Base-by-base conservation (phyloP, 2,113 vertebrate genomes). In the Echinops telfairi region DNA sequence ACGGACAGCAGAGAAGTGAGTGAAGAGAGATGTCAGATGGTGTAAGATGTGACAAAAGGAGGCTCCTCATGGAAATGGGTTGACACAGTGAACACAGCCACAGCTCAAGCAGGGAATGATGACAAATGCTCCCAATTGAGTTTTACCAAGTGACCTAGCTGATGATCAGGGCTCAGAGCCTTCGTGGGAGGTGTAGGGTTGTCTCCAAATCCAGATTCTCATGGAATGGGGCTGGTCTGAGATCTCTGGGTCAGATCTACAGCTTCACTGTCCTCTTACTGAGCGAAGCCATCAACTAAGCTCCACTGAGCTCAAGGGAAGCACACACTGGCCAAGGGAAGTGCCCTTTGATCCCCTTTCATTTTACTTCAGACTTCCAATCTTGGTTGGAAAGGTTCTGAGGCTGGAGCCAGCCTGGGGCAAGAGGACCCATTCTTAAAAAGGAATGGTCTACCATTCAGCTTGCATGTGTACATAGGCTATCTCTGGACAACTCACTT, bases 341-440 rank as follows among this genome's bases (percentile, higher is more conserved):
- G 62, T 91, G 43, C 75, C 79, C 94, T 93, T 86, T 53, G 58
- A 66, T 73, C 90, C 83, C 89, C 71, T 86, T 68, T 94, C n/a
- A n/a, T n/a, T 7, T 86, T 77, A 78, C 62, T 81, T 36, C 11
- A 60, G 83, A 88, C 90, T 80, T 23, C 83, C 76, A 10, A 38
- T 86, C 31, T 5, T 19, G 25, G 71, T n/a, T 20, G 90, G 79
- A 91, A 86, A 64, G 31, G 38, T 66, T 88, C 75, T 75, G 14
- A 75, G 73, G n/a, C 92, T n/a, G 92, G 68, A 90, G 68, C 20
- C 25, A 87, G 66, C 33, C 23, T 38, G 71, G n/a, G 57, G 29
- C 43, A 66, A 77, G 43, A 31, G 6, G 29, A 77, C 58, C 84
- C 83, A 29, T 93, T 70, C 78, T 64, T 93, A 27, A 31, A 29